A percentile compares a stretch with the other conserved stretches of the same genome.
phyloP scores from a whole-genome alignment of 1,140 invertebrate genomes.

The Dermatophagoides farinae region DNA sequence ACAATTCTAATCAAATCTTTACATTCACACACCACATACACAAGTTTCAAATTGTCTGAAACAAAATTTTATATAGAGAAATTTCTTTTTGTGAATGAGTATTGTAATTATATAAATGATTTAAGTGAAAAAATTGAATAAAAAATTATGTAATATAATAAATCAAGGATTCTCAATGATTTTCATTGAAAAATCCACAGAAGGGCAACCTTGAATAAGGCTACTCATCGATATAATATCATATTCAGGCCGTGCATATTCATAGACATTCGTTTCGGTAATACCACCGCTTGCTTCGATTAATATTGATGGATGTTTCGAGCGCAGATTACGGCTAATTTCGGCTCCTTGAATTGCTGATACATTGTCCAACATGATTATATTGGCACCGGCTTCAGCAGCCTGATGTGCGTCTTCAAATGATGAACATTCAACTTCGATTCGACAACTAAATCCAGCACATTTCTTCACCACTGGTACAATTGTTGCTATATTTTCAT shows the following conservation, averaged over 20 bases:
- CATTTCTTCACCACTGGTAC: background rate
- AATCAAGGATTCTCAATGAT: conserved; percentile 14
- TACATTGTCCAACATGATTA: conserved; percentile 33
- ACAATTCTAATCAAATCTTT: no score
- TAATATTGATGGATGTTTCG: conserved; percentile 23
- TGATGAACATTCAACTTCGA: conserved; percentile 31
- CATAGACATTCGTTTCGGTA: conserved; percentile 22
- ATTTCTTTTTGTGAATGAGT: no score
- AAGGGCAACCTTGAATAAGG: conserved; percentile 29
- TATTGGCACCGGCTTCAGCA: conserved; percentile 25
- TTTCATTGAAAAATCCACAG: conserved; percentile 30
- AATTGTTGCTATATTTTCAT: conserved; percentile 18
- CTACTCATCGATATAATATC: conserved; percentile 29
- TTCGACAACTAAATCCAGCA: conserved; percentile 27
- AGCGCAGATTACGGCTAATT: conserved; percentile 24
- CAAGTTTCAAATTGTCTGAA: no score
- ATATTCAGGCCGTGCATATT: conserved; percentile 24
- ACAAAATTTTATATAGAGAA: no score
- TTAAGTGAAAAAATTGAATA: no score
- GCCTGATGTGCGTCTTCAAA: conserved; percentile 27
- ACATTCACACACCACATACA: no score
- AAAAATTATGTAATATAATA: no score
- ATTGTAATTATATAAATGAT: no score
- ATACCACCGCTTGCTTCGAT: conserved; percentile 31
- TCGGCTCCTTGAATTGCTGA: conserved; percentile 21